Percentiles rank a stretch among this genome's conserved stretches.
Evolutionary conservation across 1,140 invertebrate genomes (phyloP).

Genomic region (Calycopis cecrops): DNA sequence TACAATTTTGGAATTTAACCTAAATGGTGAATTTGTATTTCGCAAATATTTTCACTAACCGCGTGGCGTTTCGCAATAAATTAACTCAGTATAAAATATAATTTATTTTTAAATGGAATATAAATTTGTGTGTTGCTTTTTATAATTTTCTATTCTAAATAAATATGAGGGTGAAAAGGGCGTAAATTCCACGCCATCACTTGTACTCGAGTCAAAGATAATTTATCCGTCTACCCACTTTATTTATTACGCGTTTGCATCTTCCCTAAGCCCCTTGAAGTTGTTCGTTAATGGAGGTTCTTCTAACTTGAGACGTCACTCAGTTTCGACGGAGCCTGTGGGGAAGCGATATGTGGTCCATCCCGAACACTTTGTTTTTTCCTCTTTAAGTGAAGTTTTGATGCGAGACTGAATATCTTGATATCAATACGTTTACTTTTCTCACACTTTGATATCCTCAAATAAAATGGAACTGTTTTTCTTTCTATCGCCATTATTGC

Average conservation of each 20-base stretch:
- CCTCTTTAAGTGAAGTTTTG: constrained; percentile 41
- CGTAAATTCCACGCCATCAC: constrained; percentile 63
- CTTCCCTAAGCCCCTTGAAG: constrained; percentile 66
- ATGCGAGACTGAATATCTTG: constrained; percentile 34
- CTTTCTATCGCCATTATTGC: no score
- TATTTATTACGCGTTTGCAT: constrained; percentile 73
- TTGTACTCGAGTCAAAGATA: constrained; percentile 70
- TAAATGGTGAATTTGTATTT: constrained; percentile 18
- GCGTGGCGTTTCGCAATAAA: no score
- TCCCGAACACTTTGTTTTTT: constrained; percentile 41
- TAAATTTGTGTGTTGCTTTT: constrained; percentile 24
- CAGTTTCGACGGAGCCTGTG: constrained; percentile 34
- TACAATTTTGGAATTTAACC: constrained; percentile 42
- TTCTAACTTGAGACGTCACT: constrained; percentile 59
- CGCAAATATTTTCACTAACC: constrained; percentile 20
- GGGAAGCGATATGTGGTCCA: constrained; percentile 42
- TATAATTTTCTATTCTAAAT: constrained; percentile 37
- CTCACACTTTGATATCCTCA: no score
- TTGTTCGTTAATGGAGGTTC: constrained; percentile 68
- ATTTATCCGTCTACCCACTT: constrained; percentile 73
- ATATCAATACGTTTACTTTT: neutral
- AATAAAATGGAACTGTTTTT: no score
- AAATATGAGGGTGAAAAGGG: constrained; percentile 68
- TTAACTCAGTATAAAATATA: no score
- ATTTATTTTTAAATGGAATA: neutral